Evolutionary conservation across 2,888 invertebrate genomes (phyloP), one percentile per base, ranked within the genome.

Genomic region (Argyresthia albistria): DNA sequence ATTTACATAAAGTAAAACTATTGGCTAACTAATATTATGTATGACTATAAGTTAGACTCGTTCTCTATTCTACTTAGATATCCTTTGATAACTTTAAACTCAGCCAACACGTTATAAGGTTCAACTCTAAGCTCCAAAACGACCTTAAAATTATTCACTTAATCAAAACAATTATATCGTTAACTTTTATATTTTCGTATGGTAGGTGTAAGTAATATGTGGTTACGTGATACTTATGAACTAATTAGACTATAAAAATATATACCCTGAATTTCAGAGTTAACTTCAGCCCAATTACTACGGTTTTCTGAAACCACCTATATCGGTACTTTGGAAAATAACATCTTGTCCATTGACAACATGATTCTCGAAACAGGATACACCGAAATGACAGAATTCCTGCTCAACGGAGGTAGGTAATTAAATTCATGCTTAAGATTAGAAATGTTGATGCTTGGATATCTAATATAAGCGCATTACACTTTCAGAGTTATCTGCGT

Each of bases 241-340:
- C 1, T 39, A 4, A 39, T 11, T 39, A 11, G n/a, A 39, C 39
- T 39, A n/a, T 39, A 3, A 39, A 52, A 42, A 12, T 25, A n/a
- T n/a, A n/a, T 45, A 49, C 54, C n/a, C 35, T 56, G 53, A 42
- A 52, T 53, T 71, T 76, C 65, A 82, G 80, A 75, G 54, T 57
- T 79, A 25, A 76, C 72, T 1, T 71, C 77, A 52, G 60, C 64
- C 4, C 57, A 60, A 3, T 43, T 69, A 42, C 61, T 81, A 67
- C 63, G 57, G 45, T 82, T 81, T 63, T 58, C 70, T 9, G 65
- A 68, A 58, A 70, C 66, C 49, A 67, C 65, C 15, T 82, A 80
- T 56, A 57, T 59, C 14, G 80, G 76, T 9, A 53, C 57, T 8
- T 54, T 77, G 42, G 63, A 69, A 51, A 57, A 67, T 42, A 60